These are phyloP conservation scores for Chironomus striatipennis DNA, from an alignment of 1,140 invertebrate species.

Conservation along the genomic window DNA sequence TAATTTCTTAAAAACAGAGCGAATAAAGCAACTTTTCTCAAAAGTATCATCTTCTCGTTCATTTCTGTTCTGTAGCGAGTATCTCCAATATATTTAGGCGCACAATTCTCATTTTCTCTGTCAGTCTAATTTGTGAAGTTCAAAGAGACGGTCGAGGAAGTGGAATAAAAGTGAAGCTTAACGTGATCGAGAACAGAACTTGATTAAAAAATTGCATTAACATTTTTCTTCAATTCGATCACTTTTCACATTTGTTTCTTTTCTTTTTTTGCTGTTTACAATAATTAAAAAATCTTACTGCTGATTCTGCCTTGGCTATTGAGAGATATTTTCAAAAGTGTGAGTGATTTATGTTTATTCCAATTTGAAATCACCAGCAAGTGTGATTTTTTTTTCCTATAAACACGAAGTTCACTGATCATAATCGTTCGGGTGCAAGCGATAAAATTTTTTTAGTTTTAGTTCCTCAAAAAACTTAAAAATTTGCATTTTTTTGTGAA, in stretches of 20 bases:
- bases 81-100: not conserved
- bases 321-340: not conserved
- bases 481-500: not conserved
- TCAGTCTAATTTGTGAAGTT: not conserved
- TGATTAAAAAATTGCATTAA: not conserved
- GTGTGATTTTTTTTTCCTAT: not conserved
- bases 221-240: not conserved
- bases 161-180: not conserved
- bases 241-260: too few relatives aligned
- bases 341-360: constrained; percentile 2
- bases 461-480: not conserved
- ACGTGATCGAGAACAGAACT: not conserved
- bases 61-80: too few relatives aligned
- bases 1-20: too few relatives aligned
- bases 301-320: not conserved
- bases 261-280: not conserved
- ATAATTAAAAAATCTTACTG: not conserved
- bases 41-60: too few relatives aligned
- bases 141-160: not conserved
- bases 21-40: too few relatives aligned
- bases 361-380: not conserved
- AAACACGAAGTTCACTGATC: not conserved
- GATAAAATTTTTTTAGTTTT: not conserved
- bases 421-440: not conserved
- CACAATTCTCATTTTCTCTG: not conserved